Base-by-base conservation (phyloP, 1,140 invertebrate genomes). In the Schlechtendalia chinensis region DNA sequence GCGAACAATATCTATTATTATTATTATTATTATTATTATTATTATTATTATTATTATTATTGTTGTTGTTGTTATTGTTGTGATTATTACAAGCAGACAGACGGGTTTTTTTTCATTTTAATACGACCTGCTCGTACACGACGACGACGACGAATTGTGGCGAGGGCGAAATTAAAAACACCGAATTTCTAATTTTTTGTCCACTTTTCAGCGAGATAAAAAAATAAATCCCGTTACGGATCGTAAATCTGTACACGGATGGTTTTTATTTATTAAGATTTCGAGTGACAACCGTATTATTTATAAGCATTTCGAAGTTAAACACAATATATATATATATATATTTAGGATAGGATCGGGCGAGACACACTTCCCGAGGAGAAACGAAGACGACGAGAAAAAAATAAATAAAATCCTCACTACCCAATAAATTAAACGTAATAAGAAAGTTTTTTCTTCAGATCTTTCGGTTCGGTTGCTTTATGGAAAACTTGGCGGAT, bases 221-320 rank as follows among this genome's bases (percentile, higher is more conserved):
- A n/a, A n/a, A n/a, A n/a, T n/a, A n/a, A n/a, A n/a, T n/a, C n/a
- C 47, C 47, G 63, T 67, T 67, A 67, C 63, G 32, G 63, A 39
- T 67, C 32, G 71, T 54, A 56, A 75, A 39, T 75, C 29, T 58
- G 72, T 22, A 32, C 2, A 22, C 50, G 32, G 54, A 58, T 58
- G 32, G 32, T 75, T 75, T 32, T 39, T 75, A 75, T 75, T 77
- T 77, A 77, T 77, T 77, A 59, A 27, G 29, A 77, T 59, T 77
- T 77, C 54, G 29, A 59, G 54, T 45, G 72, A 77, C 54, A 39
- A 59, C 72, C 27, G 11, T 45, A 71, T 17, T 14, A 12, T 27
- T 58, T 54, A 58, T n/a, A 77, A 58, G 29, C 19, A 45, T 59
- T 69, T 45, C n/a, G 32, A 39, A 24, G 14, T 32, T 54, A 16